Evolutionary conservation across 2,113 vertebrate genomes (phyloP), one percentile per base, ranked within the genome.

Genomic region (Malurus elegans): DNA sequence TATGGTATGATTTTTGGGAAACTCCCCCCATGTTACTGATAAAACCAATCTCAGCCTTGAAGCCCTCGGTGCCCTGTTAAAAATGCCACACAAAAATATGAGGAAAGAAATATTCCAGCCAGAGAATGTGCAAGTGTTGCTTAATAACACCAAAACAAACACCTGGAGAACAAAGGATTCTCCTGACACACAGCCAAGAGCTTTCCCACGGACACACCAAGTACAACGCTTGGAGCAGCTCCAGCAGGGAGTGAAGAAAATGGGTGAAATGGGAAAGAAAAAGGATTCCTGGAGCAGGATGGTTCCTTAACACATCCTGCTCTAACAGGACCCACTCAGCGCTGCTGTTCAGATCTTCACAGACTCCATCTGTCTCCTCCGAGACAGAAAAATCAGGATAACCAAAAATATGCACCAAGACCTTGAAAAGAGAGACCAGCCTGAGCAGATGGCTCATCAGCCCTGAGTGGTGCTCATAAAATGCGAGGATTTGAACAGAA

Each of bases 141-240:
- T 57, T 38, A n/a, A 66, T 45, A 51, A 48, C 54, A 78, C 34
- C 45, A 44, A 76, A 71, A 47, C 42, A 61, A 79, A 67, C 40
- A 72, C 61, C 80, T 9, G 21, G 80, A 79, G 76, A 79, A 62
- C 11, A 50, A 66, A 82, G 79, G 50, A 42, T 48, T 76, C 34
- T 61, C 56, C 15, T 23, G 87, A 86, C 42, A 61, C 42, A 1
- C 10, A 48, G 85, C 58, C 85, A 67, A 71, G 62, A 62, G 40
- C 15, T 31, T n/a, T 71, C 21, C 53, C 58, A 23, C 0, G 1
- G 2, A 24, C 8, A 18, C 29, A 57, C 2, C 11, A 25, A 57
- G 60, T 5, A 20, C 24, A 32, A 56, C 42, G 23, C 65, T 67
- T 1, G 0, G 45, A 56, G 81, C 29, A n/a, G 60, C 61, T 73